A percentile compares a stretch with the other conserved stretches of the same genome.
phyloP scores from a whole-genome alignment of 2,888 invertebrate genomes.

The Plagodis pulveraria region DNA sequence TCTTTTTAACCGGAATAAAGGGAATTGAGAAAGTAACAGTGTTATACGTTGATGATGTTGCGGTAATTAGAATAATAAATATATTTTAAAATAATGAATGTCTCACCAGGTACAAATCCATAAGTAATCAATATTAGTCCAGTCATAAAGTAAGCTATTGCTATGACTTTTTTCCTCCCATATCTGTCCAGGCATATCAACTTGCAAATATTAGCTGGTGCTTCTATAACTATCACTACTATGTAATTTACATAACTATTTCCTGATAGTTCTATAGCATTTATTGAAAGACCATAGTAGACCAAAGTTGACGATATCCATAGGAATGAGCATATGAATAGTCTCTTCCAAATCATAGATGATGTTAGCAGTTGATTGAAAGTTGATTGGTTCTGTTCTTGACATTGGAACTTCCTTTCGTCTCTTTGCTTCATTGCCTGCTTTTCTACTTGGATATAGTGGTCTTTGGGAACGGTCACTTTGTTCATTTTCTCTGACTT shows the following conservation, averaged over 20 bases:
- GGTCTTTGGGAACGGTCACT: constrained; percentile 73
- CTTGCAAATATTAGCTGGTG: constrained; percentile 90
- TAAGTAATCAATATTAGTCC: constrained; percentile 86
- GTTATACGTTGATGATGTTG: no score
- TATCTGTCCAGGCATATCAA: constrained; percentile 86
- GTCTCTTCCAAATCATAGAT: constrained; percentile 82
- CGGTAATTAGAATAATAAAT: no score
- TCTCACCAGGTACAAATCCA: constrained; percentile 85
- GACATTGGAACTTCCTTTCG: constrained; percentile 64
- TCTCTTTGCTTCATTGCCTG: constrained; percentile 73
- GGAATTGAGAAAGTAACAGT: no score
- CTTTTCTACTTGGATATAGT: constrained; percentile 75
- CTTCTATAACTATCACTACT: constrained; percentile 86
- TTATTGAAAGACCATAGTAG: constrained; percentile 92
- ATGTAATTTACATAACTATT: constrained; percentile 92
- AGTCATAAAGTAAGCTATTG: constrained; percentile 86
- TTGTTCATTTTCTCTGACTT: constrained; percentile 87
- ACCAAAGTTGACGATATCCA: constrained; percentile 92
- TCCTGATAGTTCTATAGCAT: constrained; percentile 90
- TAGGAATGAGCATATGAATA: constrained; percentile 89
- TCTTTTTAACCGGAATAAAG: no score
- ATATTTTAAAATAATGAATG: neutral
- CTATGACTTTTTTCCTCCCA: constrained; percentile 87
- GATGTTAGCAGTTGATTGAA: constrained; percentile 75
- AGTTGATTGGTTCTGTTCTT: constrained; percentile 65